These are phyloP conservation scores for Eucidaris tribuloides DNA, from an alignment of 35 echinoderm and acorn worm genomes.

Conservation along the genomic window DNA sequence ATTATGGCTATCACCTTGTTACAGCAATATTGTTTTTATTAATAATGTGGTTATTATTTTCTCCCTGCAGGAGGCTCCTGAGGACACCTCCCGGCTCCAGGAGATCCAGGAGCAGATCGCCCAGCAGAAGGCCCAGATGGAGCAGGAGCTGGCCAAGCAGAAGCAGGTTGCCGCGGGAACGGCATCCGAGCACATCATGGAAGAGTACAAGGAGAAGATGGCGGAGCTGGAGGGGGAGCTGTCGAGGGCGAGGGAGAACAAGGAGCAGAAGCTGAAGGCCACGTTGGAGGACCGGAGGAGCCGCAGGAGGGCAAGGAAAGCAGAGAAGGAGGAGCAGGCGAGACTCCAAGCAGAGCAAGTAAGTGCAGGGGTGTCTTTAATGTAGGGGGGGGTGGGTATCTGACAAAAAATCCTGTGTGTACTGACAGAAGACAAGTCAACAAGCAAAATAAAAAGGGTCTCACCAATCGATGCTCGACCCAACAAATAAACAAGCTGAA, in stretches of 20 bases:
- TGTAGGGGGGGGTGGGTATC: no score
- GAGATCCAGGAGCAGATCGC: conserved; percentile 2
- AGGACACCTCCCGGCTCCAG: conserved; percentile 2
- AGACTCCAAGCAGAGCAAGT: conserved; percentile 2
- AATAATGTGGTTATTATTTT: no score
- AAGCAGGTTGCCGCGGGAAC: background rate
- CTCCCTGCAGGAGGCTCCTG: no score
- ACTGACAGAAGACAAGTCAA: no score
- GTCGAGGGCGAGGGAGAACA: conserved; percentile 9
- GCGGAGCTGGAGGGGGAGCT: conserved; percentile 26
- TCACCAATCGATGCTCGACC: no score
- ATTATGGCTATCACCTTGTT: no score
- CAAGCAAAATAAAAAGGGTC: no score
- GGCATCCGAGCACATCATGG: conserved; percentile 15
- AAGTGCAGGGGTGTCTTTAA: no score
- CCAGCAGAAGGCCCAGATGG: conserved; percentile 17
- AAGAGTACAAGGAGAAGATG: conserved; percentile 49
- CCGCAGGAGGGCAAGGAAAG: background rate
- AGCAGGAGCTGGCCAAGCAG: background rate
- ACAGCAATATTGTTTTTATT: no score
- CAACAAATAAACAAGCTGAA: no score
- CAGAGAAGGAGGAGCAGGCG: background rate
- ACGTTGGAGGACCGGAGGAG: background rate
- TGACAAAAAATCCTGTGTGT: no score
- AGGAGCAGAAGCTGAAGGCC: background rate